phyloP scores from a whole-genome alignment of 2,113 vertebrate genomes.

The Hiodon alosoides region DNA sequence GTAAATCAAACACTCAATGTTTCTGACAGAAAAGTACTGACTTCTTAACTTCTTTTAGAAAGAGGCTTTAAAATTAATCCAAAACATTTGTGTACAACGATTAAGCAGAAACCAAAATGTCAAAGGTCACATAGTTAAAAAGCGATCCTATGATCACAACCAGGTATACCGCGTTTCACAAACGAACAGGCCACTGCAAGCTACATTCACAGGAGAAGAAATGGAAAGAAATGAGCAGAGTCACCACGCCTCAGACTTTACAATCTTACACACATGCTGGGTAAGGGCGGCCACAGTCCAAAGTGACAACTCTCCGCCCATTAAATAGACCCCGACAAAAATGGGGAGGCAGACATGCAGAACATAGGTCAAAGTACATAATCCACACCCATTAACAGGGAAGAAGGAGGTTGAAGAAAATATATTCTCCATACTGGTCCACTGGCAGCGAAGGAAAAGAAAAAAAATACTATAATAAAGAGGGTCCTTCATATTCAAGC shows the following conservation, averaged over 20 bases:
- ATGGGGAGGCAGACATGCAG: conserved; percentile 83
- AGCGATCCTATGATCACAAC: conserved; percentile 57
- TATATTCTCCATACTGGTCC: conserved; percentile 51
- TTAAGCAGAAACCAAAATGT: conserved; percentile 36
- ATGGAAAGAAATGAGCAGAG: conserved; percentile 52
- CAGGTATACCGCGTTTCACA: conserved; percentile 58
- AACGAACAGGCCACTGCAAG: conserved; percentile 60
- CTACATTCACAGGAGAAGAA: conserved; percentile 64
- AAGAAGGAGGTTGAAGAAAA: conserved; percentile 46
- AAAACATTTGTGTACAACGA: conserved; percentile 42
- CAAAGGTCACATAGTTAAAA: conserved; percentile 40
- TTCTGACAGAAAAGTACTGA: conserved; percentile 62
- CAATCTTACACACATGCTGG: conserved; percentile 76
- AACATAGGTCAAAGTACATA: conserved; percentile 66
- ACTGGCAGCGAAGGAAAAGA: conserved; percentile 31
- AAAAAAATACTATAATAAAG: conserved; percentile 34
- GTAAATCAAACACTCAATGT: conserved; percentile 66
- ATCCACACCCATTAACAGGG: conserved; percentile 69
- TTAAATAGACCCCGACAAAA: conserved; percentile 79
- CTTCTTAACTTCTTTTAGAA: conserved; percentile 58
- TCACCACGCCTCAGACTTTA: conserved; percentile 67
- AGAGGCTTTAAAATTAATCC: conserved; percentile 51
- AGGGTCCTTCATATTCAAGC: conserved; percentile 64
- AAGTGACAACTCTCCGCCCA: conserved; percentile 65
- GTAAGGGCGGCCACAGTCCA: conserved; percentile 68